Percentiles rank a stretch among this genome's conserved stretches.
Conservation (phyloP, 2,888 invertebrate species). For the Creontiades dilutus region DNA sequence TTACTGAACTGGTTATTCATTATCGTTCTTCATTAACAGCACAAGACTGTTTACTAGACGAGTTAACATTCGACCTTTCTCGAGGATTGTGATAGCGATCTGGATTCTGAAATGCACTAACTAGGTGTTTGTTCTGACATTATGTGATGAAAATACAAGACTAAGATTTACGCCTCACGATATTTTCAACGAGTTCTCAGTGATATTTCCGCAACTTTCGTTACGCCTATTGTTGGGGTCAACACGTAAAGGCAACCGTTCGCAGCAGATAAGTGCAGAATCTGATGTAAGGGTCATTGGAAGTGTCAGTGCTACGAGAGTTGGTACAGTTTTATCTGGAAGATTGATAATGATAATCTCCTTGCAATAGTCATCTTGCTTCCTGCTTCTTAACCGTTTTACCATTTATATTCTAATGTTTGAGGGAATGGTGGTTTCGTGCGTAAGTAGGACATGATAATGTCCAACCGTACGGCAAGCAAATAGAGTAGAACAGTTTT, state of each 20-base stretch:
- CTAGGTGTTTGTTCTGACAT: not conserved
- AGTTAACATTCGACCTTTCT: constrained; percentile 28
- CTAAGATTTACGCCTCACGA: constrained; percentile 16
- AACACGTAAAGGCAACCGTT: constrained; percentile 6
- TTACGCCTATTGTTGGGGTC: not conserved
- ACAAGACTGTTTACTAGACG: constrained; percentile 15
- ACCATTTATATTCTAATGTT: not conserved
- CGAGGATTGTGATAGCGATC: not conserved
- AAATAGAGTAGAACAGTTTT: too few relatives aligned
- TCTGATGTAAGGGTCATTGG: not conserved
- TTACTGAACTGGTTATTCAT: too few relatives aligned
- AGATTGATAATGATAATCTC: constrained; percentile 17
- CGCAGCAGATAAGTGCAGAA: not conserved
- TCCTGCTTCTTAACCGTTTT: not conserved
- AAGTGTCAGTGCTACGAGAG: not conserved
- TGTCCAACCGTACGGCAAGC: too few relatives aligned
- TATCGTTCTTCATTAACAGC: not conserved
- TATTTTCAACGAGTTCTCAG: not conserved
- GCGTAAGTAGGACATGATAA: too few relatives aligned
- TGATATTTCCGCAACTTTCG: constrained; percentile 5
- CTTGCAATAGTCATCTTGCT: not conserved
- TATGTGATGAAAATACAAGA: not conserved
- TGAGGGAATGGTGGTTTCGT: too few relatives aligned
- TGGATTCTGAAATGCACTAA: not conserved
- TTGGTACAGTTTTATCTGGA: not conserved